phyloP scores from a whole-genome alignment of 2,113 vertebrate genomes.

The Pterocles orientalis region DNA sequence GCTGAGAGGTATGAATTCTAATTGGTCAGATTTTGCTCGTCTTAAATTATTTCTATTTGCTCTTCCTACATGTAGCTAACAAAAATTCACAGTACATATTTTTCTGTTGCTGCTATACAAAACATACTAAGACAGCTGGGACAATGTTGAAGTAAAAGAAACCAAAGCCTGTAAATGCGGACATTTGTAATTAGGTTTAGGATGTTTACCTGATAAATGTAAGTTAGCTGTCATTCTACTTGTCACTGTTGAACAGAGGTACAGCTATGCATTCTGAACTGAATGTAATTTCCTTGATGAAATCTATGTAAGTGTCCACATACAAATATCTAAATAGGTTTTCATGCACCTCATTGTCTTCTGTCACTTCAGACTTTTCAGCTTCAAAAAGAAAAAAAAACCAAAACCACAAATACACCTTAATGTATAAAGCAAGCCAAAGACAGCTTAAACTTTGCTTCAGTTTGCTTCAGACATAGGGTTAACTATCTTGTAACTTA shows the following conservation, averaged over 20 bases:
- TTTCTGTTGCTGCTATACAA: neutral
- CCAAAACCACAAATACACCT: neutral
- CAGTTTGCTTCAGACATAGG: neutral
- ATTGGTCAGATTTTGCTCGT: neutral
- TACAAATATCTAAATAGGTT: neutral
- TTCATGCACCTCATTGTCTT: neutral
- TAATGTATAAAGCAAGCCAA: neutral
- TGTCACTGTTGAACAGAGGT: neutral
- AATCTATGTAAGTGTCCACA: neutral
- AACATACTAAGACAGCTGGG: neutral
- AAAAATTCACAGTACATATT: neutral
- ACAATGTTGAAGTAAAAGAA: neutral
- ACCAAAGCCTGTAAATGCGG: neutral
- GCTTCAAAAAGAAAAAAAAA: neutral
- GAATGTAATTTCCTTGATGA: neutral
- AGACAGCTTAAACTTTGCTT: neutral
- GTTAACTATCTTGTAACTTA: neutral
- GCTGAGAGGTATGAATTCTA: neutral
- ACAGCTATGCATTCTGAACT: neutral
- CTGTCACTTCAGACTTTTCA: neutral
- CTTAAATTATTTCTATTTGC: neutral
- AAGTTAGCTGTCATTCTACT: neutral
- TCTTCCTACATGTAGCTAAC: neutral
- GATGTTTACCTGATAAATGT: neutral
- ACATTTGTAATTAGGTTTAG: neutral